These are phyloP conservation scores for Drosophila siamana DNA, from an alignment of 2,888 invertebrate genomes.

Conservation along the genomic window DNA sequence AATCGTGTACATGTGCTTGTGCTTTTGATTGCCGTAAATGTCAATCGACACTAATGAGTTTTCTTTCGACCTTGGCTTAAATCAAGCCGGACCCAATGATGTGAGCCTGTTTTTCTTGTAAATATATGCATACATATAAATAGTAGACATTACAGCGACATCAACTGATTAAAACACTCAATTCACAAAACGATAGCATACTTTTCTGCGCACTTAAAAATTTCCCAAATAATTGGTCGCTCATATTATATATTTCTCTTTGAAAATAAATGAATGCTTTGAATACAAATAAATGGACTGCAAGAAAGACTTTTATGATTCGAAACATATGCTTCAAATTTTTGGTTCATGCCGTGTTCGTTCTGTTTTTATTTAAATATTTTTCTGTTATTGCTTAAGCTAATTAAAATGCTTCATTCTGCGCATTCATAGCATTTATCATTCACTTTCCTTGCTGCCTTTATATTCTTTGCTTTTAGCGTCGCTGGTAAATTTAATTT, in stretches of 20 bases:
- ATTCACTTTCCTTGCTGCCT: not conserved
- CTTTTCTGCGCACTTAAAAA: not conserved
- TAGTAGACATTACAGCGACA: not conserved
- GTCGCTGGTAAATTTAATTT: slow-evolving; percentile 45
- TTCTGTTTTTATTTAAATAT: not conserved
- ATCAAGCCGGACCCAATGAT: slow-evolving; percentile 27
- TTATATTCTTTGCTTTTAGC: slow-evolving; percentile 1
- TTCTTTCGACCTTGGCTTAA: slow-evolving; percentile 57
- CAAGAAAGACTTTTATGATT: not conserved
- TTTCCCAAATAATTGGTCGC: no score
- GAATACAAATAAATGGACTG: no score
- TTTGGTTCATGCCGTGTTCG: not conserved
- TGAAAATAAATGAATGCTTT: no score
- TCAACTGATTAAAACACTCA: not conserved
- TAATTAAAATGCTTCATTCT: slow-evolving; percentile 1
- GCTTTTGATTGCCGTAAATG: slow-evolving; percentile 56
- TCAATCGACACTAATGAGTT: slow-evolving; percentile 65
- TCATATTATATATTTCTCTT: no score
- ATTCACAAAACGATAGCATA: not conserved
- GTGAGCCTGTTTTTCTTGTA: not conserved
- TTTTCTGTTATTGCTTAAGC: slow-evolving; percentile 4
- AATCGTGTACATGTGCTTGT: slow-evolving; percentile 29
- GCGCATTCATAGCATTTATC: not conserved
- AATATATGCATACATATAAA: not conserved
- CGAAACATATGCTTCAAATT: not conserved